phyloP scores from a whole-genome alignment of 2,113 vertebrate species.

The Ciconia maguari region DNA sequence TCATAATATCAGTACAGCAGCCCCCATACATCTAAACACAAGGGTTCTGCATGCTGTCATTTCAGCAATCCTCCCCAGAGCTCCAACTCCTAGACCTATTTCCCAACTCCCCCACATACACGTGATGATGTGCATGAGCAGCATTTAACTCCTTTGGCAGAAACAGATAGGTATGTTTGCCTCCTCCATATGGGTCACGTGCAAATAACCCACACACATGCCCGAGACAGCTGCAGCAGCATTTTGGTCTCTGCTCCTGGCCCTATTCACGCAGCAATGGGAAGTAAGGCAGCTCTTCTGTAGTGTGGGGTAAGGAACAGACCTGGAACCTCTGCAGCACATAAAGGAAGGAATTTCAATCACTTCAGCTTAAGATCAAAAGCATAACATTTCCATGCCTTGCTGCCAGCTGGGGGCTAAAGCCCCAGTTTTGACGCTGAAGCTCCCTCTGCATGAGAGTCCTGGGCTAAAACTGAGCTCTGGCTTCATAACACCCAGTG shows the following conservation, averaged over 20 bases:
- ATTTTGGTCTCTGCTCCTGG: not conserved
- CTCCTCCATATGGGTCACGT: accelerated
- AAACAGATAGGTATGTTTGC: not conserved
- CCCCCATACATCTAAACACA: not conserved
- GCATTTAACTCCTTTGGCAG: not conserved
- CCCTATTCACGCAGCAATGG: accelerated
- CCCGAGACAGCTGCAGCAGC: not conserved
- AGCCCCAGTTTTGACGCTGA: not conserved
- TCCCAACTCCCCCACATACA: not conserved
- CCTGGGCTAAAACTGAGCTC: not conserved
- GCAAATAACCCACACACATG: not conserved
- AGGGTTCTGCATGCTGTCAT: not conserved
- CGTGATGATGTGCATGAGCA: not conserved
- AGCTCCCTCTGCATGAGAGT: not conserved
- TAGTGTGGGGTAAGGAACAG: not conserved
- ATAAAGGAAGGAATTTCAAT: not conserved
- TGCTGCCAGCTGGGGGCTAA: not conserved
- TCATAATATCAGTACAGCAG: not conserved
- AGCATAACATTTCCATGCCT: not conserved
- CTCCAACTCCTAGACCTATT: not conserved
- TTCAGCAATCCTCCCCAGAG: not conserved
- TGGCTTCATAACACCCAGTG: accelerated
- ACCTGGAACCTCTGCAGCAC: not conserved
- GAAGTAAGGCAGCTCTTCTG: not conserved
- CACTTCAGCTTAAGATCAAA: not conserved